Evolutionary conservation across 2,113 vertebrate genomes (phyloP).

Genomic region (Cynopterus brachyotis): DNA sequence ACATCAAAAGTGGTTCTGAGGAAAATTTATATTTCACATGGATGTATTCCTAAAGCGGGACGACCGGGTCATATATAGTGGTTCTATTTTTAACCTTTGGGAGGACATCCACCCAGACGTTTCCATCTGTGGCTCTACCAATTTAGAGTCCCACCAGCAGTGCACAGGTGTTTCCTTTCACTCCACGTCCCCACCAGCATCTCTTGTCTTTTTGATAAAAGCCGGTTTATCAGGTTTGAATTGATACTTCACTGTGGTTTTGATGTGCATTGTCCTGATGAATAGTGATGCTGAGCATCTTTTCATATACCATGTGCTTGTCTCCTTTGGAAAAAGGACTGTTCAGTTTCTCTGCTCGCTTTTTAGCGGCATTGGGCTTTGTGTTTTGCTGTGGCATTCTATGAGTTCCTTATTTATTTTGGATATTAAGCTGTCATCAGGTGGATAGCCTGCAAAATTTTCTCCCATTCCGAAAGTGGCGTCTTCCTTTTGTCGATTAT

Average conservation of each 20-base stretch:
- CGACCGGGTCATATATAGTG: neutral
- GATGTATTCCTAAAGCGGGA: neutral
- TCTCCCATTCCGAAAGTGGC: neutral
- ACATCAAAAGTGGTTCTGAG: neutral
- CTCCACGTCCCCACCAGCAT: neutral
- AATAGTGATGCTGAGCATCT: neutral
- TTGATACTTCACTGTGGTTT: neutral
- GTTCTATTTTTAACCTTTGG: neutral
- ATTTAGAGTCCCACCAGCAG: neutral
- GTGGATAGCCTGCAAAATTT: neutral
- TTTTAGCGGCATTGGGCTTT: neutral
- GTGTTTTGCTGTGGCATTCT: neutral
- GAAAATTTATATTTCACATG: neutral
- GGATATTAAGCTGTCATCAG: neutral
- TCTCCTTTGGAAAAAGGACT: neutral
- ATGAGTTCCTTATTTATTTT: neutral
- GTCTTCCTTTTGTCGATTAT: neutral
- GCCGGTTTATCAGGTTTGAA: neutral
- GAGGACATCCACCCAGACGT: neutral
- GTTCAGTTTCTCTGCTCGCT: neutral
- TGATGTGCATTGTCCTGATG: neutral
- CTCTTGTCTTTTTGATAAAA: neutral
- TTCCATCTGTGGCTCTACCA: neutral
- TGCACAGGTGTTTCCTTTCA: neutral
- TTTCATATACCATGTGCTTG: neutral